A percentile compares a stretch with the other conserved stretches of the same genome.
Conservation (phyloP, 2,888 invertebrate species). For the Alitta virens region DNA sequence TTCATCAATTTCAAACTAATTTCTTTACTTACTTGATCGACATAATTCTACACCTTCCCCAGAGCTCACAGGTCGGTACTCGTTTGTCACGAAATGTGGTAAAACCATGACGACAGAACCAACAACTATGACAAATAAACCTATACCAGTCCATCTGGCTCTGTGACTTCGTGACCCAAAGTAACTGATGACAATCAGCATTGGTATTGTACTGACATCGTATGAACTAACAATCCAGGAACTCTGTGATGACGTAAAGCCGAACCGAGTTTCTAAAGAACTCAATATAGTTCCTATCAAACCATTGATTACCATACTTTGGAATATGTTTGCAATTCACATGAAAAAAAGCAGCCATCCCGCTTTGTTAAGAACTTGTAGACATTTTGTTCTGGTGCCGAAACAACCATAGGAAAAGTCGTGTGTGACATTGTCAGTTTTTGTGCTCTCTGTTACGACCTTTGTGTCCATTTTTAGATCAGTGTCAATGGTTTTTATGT, state of each 20-base stretch:
- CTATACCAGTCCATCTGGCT: constrained; percentile 11
- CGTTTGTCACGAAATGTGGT: constrained; percentile 28
- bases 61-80: constrained; percentile 18
- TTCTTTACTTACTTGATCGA: neutral
- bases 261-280: constrained; percentile 48
- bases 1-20: neutral
- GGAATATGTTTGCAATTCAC: constrained; percentile 13
- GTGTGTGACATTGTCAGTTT: no score
- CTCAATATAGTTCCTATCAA: constrained; percentile 42
- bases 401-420: constrained; percentile 8
- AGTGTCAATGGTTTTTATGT: no score
- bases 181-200: constrained; percentile 37
- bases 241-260: constrained; percentile 44
- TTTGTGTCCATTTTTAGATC: no score
- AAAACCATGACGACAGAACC: constrained; percentile 25
- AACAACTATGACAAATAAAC: constrained; percentile 19
- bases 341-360: neutral
- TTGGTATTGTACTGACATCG: constrained; percentile 48
- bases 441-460: no score
- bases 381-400: neutral
- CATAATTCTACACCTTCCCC: constrained; percentile 9
- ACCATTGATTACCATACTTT: constrained; percentile 19
- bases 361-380: constrained; percentile 2
- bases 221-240: constrained; percentile 50
- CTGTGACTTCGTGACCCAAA: constrained; percentile 23